Base-by-base conservation (phyloP, 2,113 vertebrate species). In the Archocentrus centrarchus region DNA sequence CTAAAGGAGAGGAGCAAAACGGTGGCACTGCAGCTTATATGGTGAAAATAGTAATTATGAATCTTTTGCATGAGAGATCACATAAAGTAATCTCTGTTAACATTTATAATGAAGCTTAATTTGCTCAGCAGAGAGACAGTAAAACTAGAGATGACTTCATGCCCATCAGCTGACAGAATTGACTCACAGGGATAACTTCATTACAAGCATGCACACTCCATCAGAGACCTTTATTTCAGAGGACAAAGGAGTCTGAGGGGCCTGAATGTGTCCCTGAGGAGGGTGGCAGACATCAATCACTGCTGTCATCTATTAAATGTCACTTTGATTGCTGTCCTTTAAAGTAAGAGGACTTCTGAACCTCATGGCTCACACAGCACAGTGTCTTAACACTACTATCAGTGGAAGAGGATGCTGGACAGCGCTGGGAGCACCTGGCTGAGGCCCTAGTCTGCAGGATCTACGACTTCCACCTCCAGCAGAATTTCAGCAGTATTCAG, bases 121-220 rank as follows among this genome's bases (percentile, higher is more conserved):
- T 7, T 59, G 11, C 60, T 35, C 22, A 10, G 17, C 17, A n/a
- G 22, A 39, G 3, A 79, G 20, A 27, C 41, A 57, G 20, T 39
- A 53, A 47, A 55, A 30, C 59, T 57, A 37, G 22, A 57, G 37
- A 59, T 11, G 6, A 44, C 57, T 18, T 5, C 9, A 24, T 41
- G 75, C 82, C 57, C 59, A 77, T 86, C 61, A 73, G 79, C 75
- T 75, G 88, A 64, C 75, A 24, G 83, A 63, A 62, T 60, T 80
- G 70, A 78, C 68, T 82, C 86, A 11, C 27, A 22, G 78, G 59
- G 37, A 27, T 27, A 79, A 77, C 70, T 79, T 63, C 14, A 79
- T 63, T 50, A 61, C 70, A 59, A 13, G 44, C 80, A 78, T 59
- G 75, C 24, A 79, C 60, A 58, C 60, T 78, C 70, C 73, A 39